phyloP scores from a whole-genome alignment of 23 tunicate species.

The Trididemnum nubilum region DNA sequence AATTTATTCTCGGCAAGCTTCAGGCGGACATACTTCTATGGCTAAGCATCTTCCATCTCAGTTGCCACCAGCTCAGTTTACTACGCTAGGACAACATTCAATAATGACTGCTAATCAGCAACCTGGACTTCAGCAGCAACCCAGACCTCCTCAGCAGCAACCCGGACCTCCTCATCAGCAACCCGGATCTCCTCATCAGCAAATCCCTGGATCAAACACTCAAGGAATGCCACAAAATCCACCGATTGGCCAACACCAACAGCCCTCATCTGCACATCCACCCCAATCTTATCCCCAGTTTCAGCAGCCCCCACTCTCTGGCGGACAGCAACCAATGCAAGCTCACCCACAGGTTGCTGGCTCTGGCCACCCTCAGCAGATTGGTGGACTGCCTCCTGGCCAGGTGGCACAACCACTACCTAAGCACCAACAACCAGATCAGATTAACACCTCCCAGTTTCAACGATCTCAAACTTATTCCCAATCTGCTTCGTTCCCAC shows the following conservation, averaged over 20 bases:
- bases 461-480: too few species aligned
- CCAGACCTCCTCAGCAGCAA: background rate
- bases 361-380: background rate
- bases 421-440: background rate
- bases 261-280: background rate
- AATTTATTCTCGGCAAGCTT: too few species aligned
- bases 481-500: background rate
- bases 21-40: too few species aligned
- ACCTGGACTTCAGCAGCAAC: background rate
- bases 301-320: background rate
- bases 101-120: slow-evolving; percentile 25
- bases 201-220: background rate
- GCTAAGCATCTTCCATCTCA: too few species aligned
- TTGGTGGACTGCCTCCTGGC: slow-evolving; percentile 22
- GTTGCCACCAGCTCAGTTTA: background rate
- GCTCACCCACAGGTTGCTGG: background rate
- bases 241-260: background rate
- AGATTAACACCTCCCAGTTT: too few species aligned
- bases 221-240: background rate
- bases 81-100: background rate
- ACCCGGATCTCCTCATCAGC: slow-evolving; percentile 7
- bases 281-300: background rate
- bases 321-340: background rate
- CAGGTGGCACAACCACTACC: too few species aligned
- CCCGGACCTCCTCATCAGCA: background rate